Percentiles rank a stretch among this genome's conserved stretches.
Evolutionary conservation across 2,113 vertebrate species (phyloP).

Genomic region (Bubo bubo): DNA sequence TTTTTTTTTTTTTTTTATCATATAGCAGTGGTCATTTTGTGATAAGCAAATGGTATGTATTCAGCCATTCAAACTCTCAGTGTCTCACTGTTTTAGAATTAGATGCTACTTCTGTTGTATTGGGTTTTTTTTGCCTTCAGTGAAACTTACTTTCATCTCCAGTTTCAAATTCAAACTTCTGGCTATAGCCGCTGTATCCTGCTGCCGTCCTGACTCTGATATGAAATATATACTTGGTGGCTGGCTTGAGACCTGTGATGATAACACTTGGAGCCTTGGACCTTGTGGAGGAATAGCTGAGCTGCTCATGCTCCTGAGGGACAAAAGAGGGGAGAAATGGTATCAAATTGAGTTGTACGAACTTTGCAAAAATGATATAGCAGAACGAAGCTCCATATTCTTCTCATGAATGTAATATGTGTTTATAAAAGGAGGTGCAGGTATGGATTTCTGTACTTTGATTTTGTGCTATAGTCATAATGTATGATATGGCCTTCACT

Average conservation of each 20-base stretch:
- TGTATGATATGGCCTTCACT: conserved; percentile 45
- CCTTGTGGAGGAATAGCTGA: conserved; percentile 93
- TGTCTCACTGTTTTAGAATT: background rate
- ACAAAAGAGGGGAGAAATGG: conserved; percentile 71
- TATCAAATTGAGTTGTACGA: conserved; percentile 50
- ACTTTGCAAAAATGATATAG: conserved; percentile 18
- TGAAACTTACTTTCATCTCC: conserved; percentile 91
- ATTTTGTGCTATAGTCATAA: conserved; percentile 4
- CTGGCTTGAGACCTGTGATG: conserved; percentile 90
- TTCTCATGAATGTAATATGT: conserved; percentile 42
- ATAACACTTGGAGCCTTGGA: conserved; percentile 94
- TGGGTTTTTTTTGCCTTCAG: background rate
- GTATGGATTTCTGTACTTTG: conserved; percentile 21
- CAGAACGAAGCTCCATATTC: conserved; percentile 40
- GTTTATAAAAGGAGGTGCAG: conserved; percentile 14
- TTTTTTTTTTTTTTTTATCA: background rate
- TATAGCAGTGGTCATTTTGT: background rate
- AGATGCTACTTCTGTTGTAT: background rate
- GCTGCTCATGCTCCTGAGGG: conserved; percentile 89
- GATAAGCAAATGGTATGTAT: background rate
- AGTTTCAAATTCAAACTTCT: conserved; percentile 93
- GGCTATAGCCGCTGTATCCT: conserved; percentile 92
- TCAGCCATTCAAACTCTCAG: background rate
- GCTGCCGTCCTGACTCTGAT: conserved; percentile 87
- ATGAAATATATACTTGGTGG: conserved; percentile 92